These are phyloP conservation scores for Chaenodraco wilsoni DNA, from an alignment of 2,797 vertebrate genomes.

Conservation along the genomic window DNA sequence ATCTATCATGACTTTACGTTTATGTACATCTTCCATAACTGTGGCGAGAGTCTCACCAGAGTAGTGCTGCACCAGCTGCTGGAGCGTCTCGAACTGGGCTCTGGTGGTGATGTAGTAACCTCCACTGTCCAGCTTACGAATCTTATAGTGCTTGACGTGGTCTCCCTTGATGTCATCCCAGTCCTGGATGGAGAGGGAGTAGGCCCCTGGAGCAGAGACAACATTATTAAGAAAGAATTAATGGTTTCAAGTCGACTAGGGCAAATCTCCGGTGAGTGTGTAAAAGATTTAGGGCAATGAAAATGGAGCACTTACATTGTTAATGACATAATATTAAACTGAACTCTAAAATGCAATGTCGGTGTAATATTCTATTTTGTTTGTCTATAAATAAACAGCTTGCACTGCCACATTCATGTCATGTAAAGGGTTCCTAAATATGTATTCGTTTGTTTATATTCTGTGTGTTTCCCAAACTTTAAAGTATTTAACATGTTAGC, in stretches of 20 bases:
- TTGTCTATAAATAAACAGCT: constrained; percentile 21
- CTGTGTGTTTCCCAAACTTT: constrained; percentile 6
- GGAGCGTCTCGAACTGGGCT: constrained; percentile 98
- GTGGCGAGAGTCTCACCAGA: constrained; percentile 85
- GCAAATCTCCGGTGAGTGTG: constrained; percentile 1
- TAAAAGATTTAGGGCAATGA: constrained; percentile 21
- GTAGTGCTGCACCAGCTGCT: constrained; percentile 98
- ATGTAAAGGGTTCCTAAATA: neutral
- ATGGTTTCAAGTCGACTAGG: neutral
- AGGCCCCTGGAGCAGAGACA: constrained; percentile 88
- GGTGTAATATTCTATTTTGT: neutral
- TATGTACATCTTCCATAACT: neutral
- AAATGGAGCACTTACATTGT: constrained; percentile 18
- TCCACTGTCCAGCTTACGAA: constrained; percentile 97
- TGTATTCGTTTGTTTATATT: constrained; percentile 31
- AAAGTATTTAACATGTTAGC: constrained; percentile 21
- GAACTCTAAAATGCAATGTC: neutral
- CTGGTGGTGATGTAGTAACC: constrained; percentile 99
- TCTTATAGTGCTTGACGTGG: constrained; percentile 99
- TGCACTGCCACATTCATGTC: neutral
- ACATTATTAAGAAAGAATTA: neutral
- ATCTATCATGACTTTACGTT: neutral
- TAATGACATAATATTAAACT: constrained; percentile 1
- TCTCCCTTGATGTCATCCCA: constrained; percentile 99
- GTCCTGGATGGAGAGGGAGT: constrained; percentile 98